Evolutionary conservation across 2,113 vertebrate genomes (phyloP).

Genomic region (Chunga burmeisteri): DNA sequence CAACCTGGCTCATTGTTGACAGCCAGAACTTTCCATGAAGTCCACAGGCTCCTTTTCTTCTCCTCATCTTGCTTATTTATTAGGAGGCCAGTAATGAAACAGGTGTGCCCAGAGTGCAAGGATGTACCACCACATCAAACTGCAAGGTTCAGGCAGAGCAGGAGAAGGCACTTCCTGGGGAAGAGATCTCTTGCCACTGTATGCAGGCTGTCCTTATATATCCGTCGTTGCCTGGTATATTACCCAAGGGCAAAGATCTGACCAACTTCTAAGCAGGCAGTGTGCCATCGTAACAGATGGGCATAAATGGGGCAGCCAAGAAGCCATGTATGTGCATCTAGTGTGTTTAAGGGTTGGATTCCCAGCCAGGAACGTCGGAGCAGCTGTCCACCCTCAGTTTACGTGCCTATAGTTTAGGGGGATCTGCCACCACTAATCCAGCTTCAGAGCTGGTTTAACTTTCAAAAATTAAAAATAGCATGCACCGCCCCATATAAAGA

Average conservation of each 20-base stretch:
- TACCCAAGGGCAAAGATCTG: slow-evolving; percentile 63
- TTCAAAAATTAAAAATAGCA: slow-evolving; percentile 73
- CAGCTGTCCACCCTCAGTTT: slow-evolving; percentile 71
- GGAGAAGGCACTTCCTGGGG: neutral
- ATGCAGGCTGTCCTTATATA: slow-evolving; percentile 3
- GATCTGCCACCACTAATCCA: slow-evolving; percentile 70
- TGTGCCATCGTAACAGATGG: slow-evolving; percentile 70
- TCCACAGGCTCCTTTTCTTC: slow-evolving; percentile 19
- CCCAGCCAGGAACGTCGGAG: slow-evolving; percentile 59
- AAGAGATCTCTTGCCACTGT: neutral
- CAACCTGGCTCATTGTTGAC: slow-evolving; percentile 61
- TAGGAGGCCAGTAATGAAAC: neutral
- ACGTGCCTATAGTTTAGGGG: slow-evolving; percentile 69
- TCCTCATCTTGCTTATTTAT: neutral
- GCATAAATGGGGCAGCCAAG: slow-evolving; percentile 66
- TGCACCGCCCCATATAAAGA: slow-evolving; percentile 29
- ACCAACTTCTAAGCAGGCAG: slow-evolving; percentile 63
- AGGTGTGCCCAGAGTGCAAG: neutral
- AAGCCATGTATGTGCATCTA: slow-evolving; percentile 67
- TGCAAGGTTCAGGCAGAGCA: neutral
- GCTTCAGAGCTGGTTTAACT: slow-evolving; percentile 70
- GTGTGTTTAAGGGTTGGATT: slow-evolving; percentile 62
- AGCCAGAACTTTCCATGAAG: slow-evolving; percentile 54
- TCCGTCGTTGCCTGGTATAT: slow-evolving; percentile 1
- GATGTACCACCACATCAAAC: neutral